These are phyloP conservation scores for Dioctria rufipes DNA, from an alignment of 2,888 invertebrate species.

Conservation along the genomic window DNA sequence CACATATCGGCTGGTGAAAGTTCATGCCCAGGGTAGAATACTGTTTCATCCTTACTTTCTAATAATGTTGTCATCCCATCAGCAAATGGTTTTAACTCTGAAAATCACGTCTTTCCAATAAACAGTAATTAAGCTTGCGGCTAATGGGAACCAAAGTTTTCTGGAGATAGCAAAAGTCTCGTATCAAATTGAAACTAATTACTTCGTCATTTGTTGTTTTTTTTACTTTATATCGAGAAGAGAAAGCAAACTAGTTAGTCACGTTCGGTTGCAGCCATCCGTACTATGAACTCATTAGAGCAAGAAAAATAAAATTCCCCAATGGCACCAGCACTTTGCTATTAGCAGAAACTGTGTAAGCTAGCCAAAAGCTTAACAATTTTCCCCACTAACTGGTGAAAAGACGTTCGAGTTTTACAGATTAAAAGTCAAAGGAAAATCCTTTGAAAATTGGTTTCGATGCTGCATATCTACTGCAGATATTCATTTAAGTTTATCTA, in stretches of 20 bases:
- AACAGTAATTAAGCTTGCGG: constrained; percentile 39
- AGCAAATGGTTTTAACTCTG: constrained; percentile 29
- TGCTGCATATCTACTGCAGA: not conserved
- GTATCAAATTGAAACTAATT: constrained; percentile 47
- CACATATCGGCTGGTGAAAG: not conserved
- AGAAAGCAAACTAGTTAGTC: constrained; percentile 40
- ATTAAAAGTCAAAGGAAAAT: constrained; percentile 18
- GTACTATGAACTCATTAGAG: constrained; percentile 48
- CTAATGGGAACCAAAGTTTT: constrained; percentile 33
- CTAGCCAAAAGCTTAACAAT: constrained; percentile 32
- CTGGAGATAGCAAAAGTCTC: constrained; percentile 31
- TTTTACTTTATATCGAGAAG: constrained; percentile 30
- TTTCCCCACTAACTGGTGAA: constrained; percentile 28
- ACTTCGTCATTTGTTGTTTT: constrained; percentile 45
- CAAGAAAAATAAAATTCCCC: constrained; percentile 12
- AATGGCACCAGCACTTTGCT: constrained; percentile 1
- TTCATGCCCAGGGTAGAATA: too few species aligned
- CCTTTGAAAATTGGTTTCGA: not conserved
- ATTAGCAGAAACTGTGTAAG: constrained; percentile 25
- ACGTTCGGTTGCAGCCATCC: constrained; percentile 27
- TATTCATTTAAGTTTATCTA: not conserved
- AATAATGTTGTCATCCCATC: constrained; percentile 30
- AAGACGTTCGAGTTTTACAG: not conserved
- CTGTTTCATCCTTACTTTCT: too few species aligned
- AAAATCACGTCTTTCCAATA: constrained; percentile 41